phyloP scores from a whole-genome alignment of 2,888 invertebrate genomes.

The Euzophera pinguis region DNA sequence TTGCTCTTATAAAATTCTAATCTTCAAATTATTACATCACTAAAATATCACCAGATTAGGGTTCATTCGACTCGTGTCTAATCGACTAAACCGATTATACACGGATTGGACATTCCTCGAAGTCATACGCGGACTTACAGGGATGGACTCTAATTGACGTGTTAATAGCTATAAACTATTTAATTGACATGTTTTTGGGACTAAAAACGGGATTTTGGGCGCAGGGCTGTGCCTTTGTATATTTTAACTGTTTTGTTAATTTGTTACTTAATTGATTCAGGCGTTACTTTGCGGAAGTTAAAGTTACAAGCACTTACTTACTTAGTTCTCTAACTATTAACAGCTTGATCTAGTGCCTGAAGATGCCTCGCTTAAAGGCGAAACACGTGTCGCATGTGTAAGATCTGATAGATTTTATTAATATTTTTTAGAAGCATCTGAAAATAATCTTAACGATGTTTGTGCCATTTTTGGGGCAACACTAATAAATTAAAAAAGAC shows the following conservation, averaged over 20 bases:
- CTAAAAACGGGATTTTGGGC: background rate
- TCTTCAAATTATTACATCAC: background rate
- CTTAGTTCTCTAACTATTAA: too few relatives aligned
- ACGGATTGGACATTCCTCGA: background rate
- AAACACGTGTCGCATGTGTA: too few relatives aligned
- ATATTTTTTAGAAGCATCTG: too few relatives aligned
- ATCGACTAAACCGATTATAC: background rate
- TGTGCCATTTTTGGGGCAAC: too few relatives aligned
- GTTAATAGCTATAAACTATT: conserved; percentile 1
- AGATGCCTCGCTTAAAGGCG: too few relatives aligned
- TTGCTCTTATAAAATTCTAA: background rate
- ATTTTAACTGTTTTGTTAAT: background rate
- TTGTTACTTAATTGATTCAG: too few relatives aligned
- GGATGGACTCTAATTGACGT: background rate
- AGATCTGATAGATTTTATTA: too few relatives aligned
- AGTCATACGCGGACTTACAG: background rate
- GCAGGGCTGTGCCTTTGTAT: background rate
- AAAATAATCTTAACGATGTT: too few relatives aligned
- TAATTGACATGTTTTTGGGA: conserved; percentile 11
- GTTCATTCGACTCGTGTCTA: background rate
- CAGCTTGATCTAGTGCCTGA: too few relatives aligned
- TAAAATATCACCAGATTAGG: background rate
- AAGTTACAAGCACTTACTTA: too few relatives aligned
- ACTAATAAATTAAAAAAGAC: too few relatives aligned
- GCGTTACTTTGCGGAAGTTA: too few relatives aligned